Conservation (phyloP, 2,888 invertebrate genomes). For the Halictus ligatus region DNA sequence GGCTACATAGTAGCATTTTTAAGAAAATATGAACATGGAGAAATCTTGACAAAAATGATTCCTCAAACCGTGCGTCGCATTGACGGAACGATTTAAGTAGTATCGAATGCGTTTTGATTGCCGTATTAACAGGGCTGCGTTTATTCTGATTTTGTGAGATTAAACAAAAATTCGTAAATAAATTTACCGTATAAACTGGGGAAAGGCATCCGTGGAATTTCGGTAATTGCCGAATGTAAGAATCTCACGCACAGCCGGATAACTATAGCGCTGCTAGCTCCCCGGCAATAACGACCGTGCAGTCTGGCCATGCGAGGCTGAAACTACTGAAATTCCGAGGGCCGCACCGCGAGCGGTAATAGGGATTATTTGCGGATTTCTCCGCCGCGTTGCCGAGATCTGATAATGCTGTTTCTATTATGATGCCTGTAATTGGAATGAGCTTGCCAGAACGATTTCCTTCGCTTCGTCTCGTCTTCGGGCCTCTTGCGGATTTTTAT, state of each 20-base stretch:
- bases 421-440: slow-evolving; percentile 5
- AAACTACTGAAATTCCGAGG: slow-evolving; percentile 53
- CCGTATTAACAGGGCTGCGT: too few species aligned
- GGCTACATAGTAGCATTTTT: neutral
- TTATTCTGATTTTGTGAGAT: too few species aligned
- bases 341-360: slow-evolving; percentile 23
- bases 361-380: slow-evolving; percentile 45
- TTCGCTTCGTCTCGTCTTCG: neutral
- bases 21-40: neutral
- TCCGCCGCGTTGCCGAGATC: slow-evolving; percentile 22
- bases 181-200: neutral
- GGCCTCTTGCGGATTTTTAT: neutral
- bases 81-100: too few species aligned
- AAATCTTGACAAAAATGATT: neutral
- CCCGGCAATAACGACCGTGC: slow-evolving; percentile 42
- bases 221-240: neutral
- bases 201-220: neutral
- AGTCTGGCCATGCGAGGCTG: slow-evolving; percentile 32
- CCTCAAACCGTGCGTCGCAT: too few species aligned
- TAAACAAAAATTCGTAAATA: too few species aligned
- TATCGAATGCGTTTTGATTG: too few species aligned
- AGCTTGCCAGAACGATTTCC: neutral
- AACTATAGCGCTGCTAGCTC: slow-evolving; percentile 38
- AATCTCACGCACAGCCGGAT: neutral
- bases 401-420: slow-evolving; percentile 22